Conservation (phyloP, 2,113 vertebrate genomes). For the Raja brachyura region DNA sequence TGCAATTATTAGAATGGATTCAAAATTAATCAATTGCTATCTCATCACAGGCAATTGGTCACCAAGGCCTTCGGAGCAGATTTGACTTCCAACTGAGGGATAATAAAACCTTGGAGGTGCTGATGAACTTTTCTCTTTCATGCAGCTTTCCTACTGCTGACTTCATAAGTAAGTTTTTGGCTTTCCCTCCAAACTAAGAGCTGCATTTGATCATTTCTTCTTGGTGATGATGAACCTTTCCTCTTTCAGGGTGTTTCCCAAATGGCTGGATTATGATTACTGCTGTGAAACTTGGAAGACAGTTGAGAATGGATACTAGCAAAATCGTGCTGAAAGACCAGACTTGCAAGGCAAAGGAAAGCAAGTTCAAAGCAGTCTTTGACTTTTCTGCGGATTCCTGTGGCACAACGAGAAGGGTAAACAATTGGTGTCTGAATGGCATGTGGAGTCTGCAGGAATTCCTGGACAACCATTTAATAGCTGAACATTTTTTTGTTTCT, state of each 20-base stretch:
- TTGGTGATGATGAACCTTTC: neutral
- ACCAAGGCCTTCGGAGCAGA: conserved; percentile 45
- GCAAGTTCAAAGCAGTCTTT: conserved; percentile 47
- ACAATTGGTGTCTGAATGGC: neutral
- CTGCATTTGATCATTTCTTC: neutral
- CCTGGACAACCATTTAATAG: neutral
- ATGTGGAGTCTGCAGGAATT: neutral
- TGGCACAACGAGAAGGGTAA: conserved; percentile 51
- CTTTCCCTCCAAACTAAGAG: no score
- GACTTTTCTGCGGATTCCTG: conserved; percentile 45
- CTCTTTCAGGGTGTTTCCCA: conserved; percentile 47
- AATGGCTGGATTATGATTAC: conserved; percentile 48
- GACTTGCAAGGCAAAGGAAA: conserved; percentile 42
- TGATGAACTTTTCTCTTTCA: conserved; percentile 46
- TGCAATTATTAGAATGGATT: no score
- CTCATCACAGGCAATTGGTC: conserved; percentile 42
- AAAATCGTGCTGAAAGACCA: conserved; percentile 46
- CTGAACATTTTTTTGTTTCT: neutral
- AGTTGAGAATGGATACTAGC: conserved; percentile 44
- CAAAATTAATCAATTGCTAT: neutral
- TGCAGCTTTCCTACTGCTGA: conserved; percentile 49
- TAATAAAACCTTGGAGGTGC: conserved; percentile 40
- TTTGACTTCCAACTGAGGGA: conserved; percentile 50
- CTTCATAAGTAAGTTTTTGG: conserved; percentile 47
- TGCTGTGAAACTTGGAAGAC: conserved; percentile 42